These are phyloP conservation scores for Choristoneura rosaceana DNA, from an alignment of 2,888 invertebrate species.

Conservation along the genomic window DNA sequence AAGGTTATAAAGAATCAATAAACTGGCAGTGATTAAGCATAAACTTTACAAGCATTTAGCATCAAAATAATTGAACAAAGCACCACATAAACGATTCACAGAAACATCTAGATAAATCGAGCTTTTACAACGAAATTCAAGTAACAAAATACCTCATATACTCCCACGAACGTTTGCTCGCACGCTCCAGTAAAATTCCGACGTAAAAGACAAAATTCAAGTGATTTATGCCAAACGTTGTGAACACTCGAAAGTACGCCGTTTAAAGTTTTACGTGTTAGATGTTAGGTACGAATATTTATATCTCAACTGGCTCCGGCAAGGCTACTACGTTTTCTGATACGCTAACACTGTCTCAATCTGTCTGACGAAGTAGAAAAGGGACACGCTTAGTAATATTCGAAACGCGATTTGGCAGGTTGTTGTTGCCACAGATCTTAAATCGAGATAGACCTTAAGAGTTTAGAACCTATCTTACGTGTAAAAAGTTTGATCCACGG, in stretches of 20 bases:
- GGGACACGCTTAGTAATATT: neutral
- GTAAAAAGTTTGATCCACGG: too few species aligned
- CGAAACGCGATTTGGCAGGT: neutral
- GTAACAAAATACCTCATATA: slow-evolving; percentile 39
- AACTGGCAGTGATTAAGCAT: too few species aligned
- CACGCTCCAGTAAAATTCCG: slow-evolving; percentile 31
- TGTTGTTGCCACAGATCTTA: too few species aligned
- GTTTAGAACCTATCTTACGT: too few species aligned
- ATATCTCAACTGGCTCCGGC: slow-evolving; percentile 33
- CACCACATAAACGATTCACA: neutral
- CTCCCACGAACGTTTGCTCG: slow-evolving; percentile 16
- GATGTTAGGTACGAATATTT: slow-evolving; percentile 41
- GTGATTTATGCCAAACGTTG: slow-evolving; percentile 41
- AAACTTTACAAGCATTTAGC: too few species aligned
- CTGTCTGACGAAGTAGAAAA: neutral
- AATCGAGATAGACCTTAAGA: too few species aligned
- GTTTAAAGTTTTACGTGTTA: slow-evolving; percentile 51
- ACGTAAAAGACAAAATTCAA: slow-evolving; percentile 37
- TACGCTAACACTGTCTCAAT: neutral
- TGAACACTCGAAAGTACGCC: slow-evolving; percentile 44
- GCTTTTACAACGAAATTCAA: slow-evolving; percentile 14
- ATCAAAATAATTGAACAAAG: neutral
- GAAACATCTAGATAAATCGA: neutral
- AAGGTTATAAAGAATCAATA: too few species aligned
- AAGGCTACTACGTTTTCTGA: neutral